phyloP scores from a whole-genome alignment of 2,888 invertebrate species.

The Pseudococcus jackbeardsleyi region DNA sequence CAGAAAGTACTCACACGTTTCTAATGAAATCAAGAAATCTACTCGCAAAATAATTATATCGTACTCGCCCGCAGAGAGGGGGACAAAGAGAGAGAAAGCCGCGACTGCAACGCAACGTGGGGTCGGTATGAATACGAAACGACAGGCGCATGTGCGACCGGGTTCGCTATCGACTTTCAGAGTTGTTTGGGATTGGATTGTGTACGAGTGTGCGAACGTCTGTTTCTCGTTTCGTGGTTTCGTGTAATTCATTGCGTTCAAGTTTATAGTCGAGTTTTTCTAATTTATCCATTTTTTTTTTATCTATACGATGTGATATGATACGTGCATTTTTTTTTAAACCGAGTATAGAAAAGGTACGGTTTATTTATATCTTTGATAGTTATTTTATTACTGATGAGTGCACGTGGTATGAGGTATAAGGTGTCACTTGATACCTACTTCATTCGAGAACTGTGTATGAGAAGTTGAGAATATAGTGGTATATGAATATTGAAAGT shows the following conservation, averaged over 20 bases:
- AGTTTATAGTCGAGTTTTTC: conserved; percentile 30
- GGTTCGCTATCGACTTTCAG: conserved; percentile 39
- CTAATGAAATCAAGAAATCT: too few species aligned
- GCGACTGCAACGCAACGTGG: not conserved
- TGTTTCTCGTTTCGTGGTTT: conserved; percentile 26
- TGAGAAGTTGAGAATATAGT: not conserved
- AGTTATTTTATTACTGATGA: not conserved
- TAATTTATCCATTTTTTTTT: conserved; percentile 14
- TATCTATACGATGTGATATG: conserved; percentile 32
- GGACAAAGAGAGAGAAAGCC: not conserved
- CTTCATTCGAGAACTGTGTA: not conserved
- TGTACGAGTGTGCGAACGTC: not conserved
- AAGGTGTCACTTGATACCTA: conserved; percentile 4
- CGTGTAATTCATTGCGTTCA: not conserved
- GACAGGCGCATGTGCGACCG: conserved; percentile 18
- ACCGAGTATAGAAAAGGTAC: conserved; percentile 9
- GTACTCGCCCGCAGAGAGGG: too few species aligned
- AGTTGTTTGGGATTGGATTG: conserved; percentile 39
- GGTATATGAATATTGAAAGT: conserved; percentile 10
- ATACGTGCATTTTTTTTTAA: not conserved
- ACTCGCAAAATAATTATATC: too few species aligned
- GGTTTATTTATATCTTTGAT: not conserved
- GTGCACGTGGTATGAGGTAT: not conserved
- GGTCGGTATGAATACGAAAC: not conserved
- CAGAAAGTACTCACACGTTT: too few species aligned